phyloP scores from a whole-genome alignment of 1,140 invertebrate genomes.

The Orchesella cincta region DNA sequence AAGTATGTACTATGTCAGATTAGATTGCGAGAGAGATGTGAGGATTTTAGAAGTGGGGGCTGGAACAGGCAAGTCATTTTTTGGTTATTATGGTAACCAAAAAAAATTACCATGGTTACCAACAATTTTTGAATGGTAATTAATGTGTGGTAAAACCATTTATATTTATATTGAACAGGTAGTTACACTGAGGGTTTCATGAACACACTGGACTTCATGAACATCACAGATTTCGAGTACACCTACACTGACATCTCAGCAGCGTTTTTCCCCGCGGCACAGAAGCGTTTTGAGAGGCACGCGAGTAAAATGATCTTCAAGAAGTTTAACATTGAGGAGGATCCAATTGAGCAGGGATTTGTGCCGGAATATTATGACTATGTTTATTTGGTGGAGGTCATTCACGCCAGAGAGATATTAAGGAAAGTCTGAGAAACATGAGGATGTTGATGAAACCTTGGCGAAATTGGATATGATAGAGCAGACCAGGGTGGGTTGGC shows the following conservation, averaged over 20 bases:
- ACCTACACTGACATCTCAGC: constrained; percentile 43
- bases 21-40: no score
- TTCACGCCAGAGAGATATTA: constrained; percentile 38
- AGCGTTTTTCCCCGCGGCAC: constrained; percentile 7
- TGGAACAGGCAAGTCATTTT: no score
- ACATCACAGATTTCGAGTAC: constrained; percentile 24
- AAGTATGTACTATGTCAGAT: no score
- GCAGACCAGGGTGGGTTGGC: neutral
- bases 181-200: neutral
- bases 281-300: constrained; percentile 1
- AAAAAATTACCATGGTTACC: no score
- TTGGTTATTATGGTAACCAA: no score
- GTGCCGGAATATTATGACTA: constrained; percentile 33
- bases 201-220: constrained; percentile 6
- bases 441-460: constrained; percentile 18
- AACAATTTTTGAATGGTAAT: no score
- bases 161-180: no score
- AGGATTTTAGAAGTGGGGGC: no score
- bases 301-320: neutral
- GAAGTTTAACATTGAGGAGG: constrained; percentile 41
- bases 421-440: constrained; percentile 13
- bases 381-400: constrained; percentile 23
- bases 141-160: no score
- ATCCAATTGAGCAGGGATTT: constrained; percentile 40
- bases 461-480: constrained; percentile 28